Base-by-base conservation (phyloP, 2,888 invertebrate species). In the Spodoptera exigua region DNA sequence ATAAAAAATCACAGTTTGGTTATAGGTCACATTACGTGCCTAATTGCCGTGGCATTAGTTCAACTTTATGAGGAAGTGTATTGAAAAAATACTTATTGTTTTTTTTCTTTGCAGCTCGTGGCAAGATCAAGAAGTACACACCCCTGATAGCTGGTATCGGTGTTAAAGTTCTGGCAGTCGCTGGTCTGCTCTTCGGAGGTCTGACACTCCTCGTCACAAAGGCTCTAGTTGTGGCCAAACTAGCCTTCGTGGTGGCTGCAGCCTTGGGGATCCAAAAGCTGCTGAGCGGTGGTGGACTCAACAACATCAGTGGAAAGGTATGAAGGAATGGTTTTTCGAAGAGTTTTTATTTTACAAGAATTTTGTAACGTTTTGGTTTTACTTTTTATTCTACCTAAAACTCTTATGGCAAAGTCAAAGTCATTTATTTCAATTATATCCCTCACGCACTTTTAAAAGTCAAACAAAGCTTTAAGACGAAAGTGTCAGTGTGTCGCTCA, bases 221-320 rank as follows among this genome's bases (percentile, higher is more conserved):
- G 90, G 97, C 97, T 27, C 89, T 97, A 55, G 93, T 97, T 69
- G 95, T 97, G 12, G 96, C 97, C 47, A 98, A 97, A 86, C 89
- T 97, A 58, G 97, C 98, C 1, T 95, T 98, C 70, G 87, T 97
- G 48, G 90, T 97, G 39, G 97, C 97, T 18, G 95, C 96, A 0
- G 93, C 97, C 27, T 84, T 97, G 48, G 96, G 96, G 4, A 93
- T 97, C 72, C 96, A 97, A 80, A 96, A 95, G 78, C 90, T 96
- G 48, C 88, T 96, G 75, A 94, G 95, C 58, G 95, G 95, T 1
- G 95, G 96, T 36, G 88, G 91, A 41, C 76, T 90, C 0, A 91
- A 88, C 66, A 90, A 80, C 56, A 85, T 93, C 5, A 89, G 92
- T 79, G 92, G 92, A 46, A 94, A 94, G 89, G 93, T 93, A 74